Base-by-base conservation (phyloP, 2,113 vertebrate genomes). In the Rhinichthys klamathensis region DNA sequence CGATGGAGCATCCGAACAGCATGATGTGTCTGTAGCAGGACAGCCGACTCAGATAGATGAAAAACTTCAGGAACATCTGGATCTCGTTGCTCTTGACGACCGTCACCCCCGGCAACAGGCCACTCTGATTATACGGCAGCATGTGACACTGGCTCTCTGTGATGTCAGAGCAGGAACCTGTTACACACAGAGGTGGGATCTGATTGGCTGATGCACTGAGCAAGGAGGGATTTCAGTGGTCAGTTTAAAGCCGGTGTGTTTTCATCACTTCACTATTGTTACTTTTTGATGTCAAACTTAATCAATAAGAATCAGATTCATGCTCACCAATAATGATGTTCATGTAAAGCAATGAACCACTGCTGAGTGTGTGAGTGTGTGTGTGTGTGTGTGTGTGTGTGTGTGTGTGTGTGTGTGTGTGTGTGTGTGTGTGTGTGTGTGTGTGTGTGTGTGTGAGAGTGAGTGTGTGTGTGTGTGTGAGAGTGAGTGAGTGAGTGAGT, bases 31-130 rank as follows among this genome's bases (percentile, higher is more conserved):
- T 95, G 94, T 98, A 99, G 94, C 98, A 99, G 74, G 93, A 94
- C 61, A 99, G 95, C 84, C 97, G 95, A 86, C 88, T 95, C 89
- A 99, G 97, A 92, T 98, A 98, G 86, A 90, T 95, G 95, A 99
- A 98, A 93, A 99, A 98, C 94, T 96, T 97, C 92, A 99, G 94
- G 94, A 99, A 96, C 95, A 97, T 97, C 91, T 98, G 97, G 49
- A 96, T 93, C 90, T 99, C 96, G 9, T 95, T 94, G 80, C 89
- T 95, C 94, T 95, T 96, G 90, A 96, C 94, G 88, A 96, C 92
- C 16, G 54, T 85, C 5, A 13, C 58, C 49, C 85, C 84, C 27
- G 82, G 72, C 76, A 86, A 82, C 81, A 88, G 56, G 1, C 85
- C 87, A 0, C 61, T 88, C 75, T 54, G 84, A 78, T 89, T 89